Percentiles rank a stretch among this genome's conserved stretches.
Evolutionary conservation across 1,140 invertebrate species (phyloP).

Genomic region (Episyrphus balteatus): DNA sequence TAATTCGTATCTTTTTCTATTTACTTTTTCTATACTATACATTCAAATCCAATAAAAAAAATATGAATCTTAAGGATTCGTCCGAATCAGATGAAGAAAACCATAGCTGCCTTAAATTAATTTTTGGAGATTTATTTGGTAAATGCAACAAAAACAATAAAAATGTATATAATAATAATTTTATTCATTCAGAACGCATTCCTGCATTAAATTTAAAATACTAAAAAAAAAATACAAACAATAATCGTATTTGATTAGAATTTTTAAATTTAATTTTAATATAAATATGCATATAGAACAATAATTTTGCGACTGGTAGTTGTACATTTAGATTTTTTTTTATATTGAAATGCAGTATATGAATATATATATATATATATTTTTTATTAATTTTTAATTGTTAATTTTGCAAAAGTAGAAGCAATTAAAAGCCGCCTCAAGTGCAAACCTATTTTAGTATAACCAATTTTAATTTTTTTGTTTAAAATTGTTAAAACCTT

Average conservation of each 20-base stretch:
- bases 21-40: not conserved
- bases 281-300: not conserved
- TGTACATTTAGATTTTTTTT: not conserved
- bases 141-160: slow-evolving; percentile 16
- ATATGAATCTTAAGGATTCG: slow-evolving; percentile 12
- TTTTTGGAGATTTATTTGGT: slow-evolving; percentile 47
- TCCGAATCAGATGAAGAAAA: slow-evolving; percentile 43
- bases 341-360: too few species aligned
- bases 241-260: not conserved
- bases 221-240: not conserved
- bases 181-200: not conserved
- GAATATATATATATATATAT: not conserved
- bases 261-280: not conserved
- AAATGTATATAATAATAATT: not conserved
- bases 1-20: not conserved
- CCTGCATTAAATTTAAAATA: too few species aligned
- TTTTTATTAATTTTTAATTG: not conserved
- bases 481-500: too few species aligned
- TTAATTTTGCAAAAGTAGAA: not conserved
- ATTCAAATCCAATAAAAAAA: not conserved
- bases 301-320: not conserved
- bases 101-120: slow-evolving; percentile 53
- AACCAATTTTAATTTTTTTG: too few species aligned
- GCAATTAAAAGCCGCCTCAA: too few species aligned
- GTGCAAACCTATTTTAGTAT: too few species aligned